Evolutionary conservation across 2,113 vertebrate genomes (phyloP).

Genomic region (Centropus bengalensis): DNA sequence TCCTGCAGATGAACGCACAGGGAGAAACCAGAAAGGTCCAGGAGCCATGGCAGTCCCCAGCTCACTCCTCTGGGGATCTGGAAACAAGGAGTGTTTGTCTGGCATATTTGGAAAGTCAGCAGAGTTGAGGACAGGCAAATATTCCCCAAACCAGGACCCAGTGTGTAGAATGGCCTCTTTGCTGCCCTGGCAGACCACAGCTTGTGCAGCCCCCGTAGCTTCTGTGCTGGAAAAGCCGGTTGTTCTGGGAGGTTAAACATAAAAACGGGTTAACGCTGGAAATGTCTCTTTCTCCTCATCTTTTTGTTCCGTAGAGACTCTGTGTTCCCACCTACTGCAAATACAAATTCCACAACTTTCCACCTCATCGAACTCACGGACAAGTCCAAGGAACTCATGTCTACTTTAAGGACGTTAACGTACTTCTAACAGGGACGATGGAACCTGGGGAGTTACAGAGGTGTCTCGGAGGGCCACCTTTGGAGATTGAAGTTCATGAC

Average conservation of each 20-base stretch:
- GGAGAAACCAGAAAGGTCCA: not conserved
- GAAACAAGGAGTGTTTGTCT: not conserved
- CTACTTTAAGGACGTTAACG: slow-evolving; percentile 82
- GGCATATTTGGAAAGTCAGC: not conserved
- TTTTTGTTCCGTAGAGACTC: slow-evolving; percentile 61
- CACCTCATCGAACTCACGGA: slow-evolving; percentile 74
- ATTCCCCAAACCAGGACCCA: not conserved
- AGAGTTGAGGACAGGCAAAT: not conserved
- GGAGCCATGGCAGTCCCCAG: not conserved
- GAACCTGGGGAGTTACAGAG: slow-evolving; percentile 71
- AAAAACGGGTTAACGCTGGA: not conserved
- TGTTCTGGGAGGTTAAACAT: not conserved
- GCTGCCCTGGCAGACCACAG: not conserved
- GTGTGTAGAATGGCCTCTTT: not conserved
- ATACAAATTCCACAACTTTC: slow-evolving; percentile 78
- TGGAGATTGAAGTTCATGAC: slow-evolving; percentile 88
- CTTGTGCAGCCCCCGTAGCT: not conserved
- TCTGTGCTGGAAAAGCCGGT: not conserved
- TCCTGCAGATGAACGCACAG: not conserved
- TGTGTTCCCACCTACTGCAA: slow-evolving; percentile 85
- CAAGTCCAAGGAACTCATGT: slow-evolving; percentile 71
- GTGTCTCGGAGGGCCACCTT: slow-evolving; percentile 78
- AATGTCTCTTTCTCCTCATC: not conserved
- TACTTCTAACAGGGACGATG: slow-evolving; percentile 81
- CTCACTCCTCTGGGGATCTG: not conserved